These are phyloP conservation scores for Engraulis encrasicolus DNA, from an alignment of 2,113 vertebrate species.

Conservation along the genomic window DNA sequence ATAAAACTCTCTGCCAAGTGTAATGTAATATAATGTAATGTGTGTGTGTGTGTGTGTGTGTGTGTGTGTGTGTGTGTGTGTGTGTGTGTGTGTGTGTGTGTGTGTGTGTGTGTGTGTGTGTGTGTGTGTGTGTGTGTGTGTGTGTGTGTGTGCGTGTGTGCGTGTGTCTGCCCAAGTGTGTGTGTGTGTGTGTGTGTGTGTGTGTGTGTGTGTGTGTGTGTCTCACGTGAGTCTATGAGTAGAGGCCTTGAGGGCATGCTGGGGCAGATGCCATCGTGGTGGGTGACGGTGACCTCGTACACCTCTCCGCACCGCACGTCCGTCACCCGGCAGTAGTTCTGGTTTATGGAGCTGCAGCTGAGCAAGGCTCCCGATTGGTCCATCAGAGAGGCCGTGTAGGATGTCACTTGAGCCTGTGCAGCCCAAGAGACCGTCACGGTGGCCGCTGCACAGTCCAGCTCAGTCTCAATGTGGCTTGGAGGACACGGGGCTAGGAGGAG, in stretches of 20 bases:
- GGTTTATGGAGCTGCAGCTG: constrained; percentile 66
- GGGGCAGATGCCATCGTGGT: constrained; percentile 64
- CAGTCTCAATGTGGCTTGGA: constrained; percentile 55
- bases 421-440: constrained; percentile 70
- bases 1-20: too few species aligned
- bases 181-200: too few species aligned
- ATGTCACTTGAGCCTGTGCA: constrained; percentile 38
- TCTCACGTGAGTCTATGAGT: constrained; percentile 70
- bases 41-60: too few species aligned
- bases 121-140: too few species aligned
- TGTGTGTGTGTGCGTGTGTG: too few species aligned
- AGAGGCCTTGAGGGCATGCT: constrained; percentile 61
- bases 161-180: too few species aligned
- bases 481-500: constrained; percentile 68
- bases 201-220: not conserved
- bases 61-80: constrained; percentile 62
- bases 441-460: constrained; percentile 68
- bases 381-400: constrained; percentile 66
- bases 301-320: constrained; percentile 64
- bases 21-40: too few species aligned
- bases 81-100: not conserved
- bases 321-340: constrained; percentile 62
- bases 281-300: constrained; percentile 62
- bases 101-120: too few species aligned
- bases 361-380: constrained; percentile 58